Percentiles rank a stretch among this genome's conserved stretches.
Conservation (phyloP, 2,113 vertebrate species). For the Prietella phreatophila region DNA sequence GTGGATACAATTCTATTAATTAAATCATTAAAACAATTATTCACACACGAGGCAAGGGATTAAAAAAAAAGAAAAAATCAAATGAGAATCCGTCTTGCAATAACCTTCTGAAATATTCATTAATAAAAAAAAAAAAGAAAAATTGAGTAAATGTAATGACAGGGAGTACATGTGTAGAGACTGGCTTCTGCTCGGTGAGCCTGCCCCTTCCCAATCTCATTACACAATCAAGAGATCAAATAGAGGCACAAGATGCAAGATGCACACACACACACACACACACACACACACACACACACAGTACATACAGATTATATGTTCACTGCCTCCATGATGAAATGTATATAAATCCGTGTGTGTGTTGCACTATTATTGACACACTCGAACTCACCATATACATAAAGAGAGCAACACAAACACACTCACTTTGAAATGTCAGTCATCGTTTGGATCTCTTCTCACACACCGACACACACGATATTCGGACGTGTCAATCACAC, state of each 20-base stretch:
- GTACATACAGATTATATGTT: background rate
- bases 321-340: background rate
- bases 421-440: slow-evolving; percentile 21
- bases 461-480: slow-evolving; percentile 25
- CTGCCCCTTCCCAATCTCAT: slow-evolving; percentile 63
- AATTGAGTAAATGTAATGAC: slow-evolving; percentile 74
- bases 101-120: slow-evolving; percentile 79
- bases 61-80: slow-evolving; percentile 55
- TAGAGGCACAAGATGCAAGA: background rate
- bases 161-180: slow-evolving; percentile 78
- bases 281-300: background rate
- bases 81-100: slow-evolving; percentile 66
- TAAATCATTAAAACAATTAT: slow-evolving; percentile 77
- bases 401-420: slow-evolving; percentile 23
- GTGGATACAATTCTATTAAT: slow-evolving; percentile 81
- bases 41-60: slow-evolving; percentile 71
- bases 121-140: slow-evolving; percentile 59
- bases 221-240: slow-evolving; percentile 64
- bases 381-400: slow-evolving; percentile 9
- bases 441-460: slow-evolving; percentile 13
- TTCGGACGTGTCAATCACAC: slow-evolving; percentile 23
- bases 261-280: background rate
- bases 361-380: slow-evolving; percentile 1
- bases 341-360: background rate
- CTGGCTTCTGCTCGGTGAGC: slow-evolving; percentile 62